phyloP scores from a whole-genome alignment of 2,113 vertebrate genomes.

The Cairina moschata region DNA sequence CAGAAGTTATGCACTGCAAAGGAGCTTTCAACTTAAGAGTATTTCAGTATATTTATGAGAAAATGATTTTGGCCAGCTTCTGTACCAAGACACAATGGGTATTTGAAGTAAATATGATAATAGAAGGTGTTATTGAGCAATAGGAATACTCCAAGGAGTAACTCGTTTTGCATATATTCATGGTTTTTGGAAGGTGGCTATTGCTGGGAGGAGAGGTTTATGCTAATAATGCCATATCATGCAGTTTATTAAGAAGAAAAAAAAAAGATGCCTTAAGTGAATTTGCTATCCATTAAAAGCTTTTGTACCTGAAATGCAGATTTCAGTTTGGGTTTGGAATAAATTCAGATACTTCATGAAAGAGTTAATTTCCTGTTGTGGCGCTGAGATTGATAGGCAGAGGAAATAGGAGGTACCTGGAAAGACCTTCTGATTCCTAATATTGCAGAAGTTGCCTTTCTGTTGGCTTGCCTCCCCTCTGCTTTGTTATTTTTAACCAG shows the following conservation, averaged over 20 bases:
- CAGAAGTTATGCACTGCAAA: background rate
- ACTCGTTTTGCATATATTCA: background rate
- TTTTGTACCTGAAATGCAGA: background rate
- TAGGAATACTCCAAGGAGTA: background rate
- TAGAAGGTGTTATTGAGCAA: background rate
- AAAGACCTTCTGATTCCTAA: background rate
- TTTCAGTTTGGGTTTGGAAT: background rate
- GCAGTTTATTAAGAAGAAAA: background rate
- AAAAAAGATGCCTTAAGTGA: background rate
- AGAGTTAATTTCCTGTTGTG: conserved; percentile 39
- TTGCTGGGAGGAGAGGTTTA: background rate
- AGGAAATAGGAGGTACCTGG: conserved; percentile 69
- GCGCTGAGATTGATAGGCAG: conserved; percentile 16
- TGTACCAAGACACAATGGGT: background rate
- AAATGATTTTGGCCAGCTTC: background rate
- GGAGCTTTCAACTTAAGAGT: background rate
- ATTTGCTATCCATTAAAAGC: background rate
- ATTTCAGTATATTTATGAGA: background rate
- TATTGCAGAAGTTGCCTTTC: background rate
- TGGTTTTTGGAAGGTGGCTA: background rate
- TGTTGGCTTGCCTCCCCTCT: background rate
- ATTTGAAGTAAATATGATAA: background rate
- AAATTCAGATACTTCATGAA: background rate
- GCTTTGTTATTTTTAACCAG: conserved; percentile 35
- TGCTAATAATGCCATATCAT: fast-evolving